Percentiles rank a stretch among this genome's conserved stretches.
Conservation (phyloP, 2,113 vertebrate species). For the Raja brachyura region DNA sequence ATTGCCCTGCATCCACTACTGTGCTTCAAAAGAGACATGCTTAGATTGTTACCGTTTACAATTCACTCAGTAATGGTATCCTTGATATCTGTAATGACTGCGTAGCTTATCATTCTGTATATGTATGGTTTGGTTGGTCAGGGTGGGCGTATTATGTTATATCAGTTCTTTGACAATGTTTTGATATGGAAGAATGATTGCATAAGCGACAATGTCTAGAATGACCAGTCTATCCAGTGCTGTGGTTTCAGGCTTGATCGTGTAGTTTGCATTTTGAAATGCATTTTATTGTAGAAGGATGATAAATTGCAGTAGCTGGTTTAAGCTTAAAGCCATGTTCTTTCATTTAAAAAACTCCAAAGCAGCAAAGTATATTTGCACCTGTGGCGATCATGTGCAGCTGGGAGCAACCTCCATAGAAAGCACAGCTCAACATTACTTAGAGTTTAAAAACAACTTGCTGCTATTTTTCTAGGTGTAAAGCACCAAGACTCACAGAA, state of each 20-base stretch:
- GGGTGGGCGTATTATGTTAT: background rate
- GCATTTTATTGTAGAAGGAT: background rate
- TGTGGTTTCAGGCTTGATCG: background rate
- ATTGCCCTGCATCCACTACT: background rate
- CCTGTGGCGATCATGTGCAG: background rate
- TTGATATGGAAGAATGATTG: background rate
- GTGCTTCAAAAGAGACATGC: too few relatives aligned
- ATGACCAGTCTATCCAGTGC: background rate
- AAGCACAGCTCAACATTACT: conserved; percentile 39
- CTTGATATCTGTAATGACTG: background rate
- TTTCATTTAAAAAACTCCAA: background rate
- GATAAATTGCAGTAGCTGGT: background rate
- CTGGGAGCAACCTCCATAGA: conserved; percentile 50
- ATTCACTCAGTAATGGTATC: background rate
- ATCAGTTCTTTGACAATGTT: background rate
- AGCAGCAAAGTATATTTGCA: background rate
- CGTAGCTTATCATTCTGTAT: background rate
- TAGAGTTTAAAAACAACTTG: conserved; percentile 50
- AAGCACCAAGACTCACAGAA: conserved; percentile 98
- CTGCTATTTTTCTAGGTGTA: conserved; percentile 79
- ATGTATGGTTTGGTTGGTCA: background rate
- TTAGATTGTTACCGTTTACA: background rate
- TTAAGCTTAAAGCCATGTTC: background rate
- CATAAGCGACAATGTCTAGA: background rate
- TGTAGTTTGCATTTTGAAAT: background rate